Base-by-base conservation (phyloP, 2,888 invertebrate species). In the Chromoteleia sp. region DNA sequence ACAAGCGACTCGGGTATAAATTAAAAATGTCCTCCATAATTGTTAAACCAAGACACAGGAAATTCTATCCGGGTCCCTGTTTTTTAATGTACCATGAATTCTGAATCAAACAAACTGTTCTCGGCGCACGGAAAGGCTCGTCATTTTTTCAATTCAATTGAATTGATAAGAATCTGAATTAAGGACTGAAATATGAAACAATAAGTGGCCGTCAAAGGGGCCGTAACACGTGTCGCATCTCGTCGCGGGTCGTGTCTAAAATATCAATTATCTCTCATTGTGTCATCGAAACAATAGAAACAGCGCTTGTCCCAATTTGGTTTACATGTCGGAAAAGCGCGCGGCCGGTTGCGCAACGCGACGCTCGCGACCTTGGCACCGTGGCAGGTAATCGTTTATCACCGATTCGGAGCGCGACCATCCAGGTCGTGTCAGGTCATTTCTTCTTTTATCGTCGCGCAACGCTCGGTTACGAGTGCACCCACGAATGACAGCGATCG, bases 351-450 rank as follows among this genome's bases (percentile, higher is more conserved):
- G 52, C 67, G 67, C 25, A 76, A 76, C 17, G 39, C 7, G 29
- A 17, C 25, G 41, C 41, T 52, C 25, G 50, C 65, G 75, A 67
- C 75, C 75, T 76, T 76, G 74, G 63, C 73, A 54, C 21, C 73
- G 61, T 7, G 56, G 25, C 67, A 15, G 33, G 15, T 68, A 78
- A 78, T 78, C 71, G 65, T 78, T 78, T 78, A 78, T 65, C 78
- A 65, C 71, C 78, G 78, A 78, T 71, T 78, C 78, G 71, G 71
- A 78, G 58, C 65, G 71, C 78, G 65, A 52, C 65, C 71, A 78
- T 78, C 65, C 78, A 78, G 78, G 78, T 71, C 77, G 52, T 19
- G 33, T 25, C 71, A 39, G 78, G 71, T 71, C 71, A 65, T 78
- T 71, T 63, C 48, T 56, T 39, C 56, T 58, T 71, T 78, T 78